Evolutionary conservation across 35 echinoderm and acorn worm genomes (phyloP).

Genomic region (Heliocidaris erythrogramma): DNA sequence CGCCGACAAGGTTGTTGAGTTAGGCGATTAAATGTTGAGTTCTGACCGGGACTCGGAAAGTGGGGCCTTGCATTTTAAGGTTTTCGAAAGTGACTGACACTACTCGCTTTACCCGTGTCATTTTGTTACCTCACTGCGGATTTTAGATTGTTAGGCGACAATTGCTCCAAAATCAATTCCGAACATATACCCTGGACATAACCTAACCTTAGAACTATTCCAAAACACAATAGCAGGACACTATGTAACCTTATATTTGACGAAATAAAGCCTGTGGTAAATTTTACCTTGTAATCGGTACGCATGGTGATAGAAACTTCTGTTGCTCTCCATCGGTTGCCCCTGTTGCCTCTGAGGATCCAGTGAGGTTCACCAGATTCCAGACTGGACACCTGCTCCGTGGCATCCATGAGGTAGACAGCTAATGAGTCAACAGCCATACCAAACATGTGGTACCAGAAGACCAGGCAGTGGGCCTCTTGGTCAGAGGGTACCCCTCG

Average conservation of each 20-base stretch:
- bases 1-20: background rate
- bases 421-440: slow-evolving; percentile 49
- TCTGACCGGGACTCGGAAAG: background rate
- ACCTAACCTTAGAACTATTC: no score
- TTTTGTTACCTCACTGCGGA: background rate
- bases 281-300: slow-evolving; percentile 47
- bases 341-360: slow-evolving; percentile 53
- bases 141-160: no score
- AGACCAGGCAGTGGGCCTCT: slow-evolving; percentile 48
- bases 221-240: no score
- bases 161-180: no score
- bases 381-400: background rate
- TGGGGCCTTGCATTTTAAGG: background rate
- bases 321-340: slow-evolving; percentile 57
- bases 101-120: background rate
- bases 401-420: slow-evolving; percentile 43
- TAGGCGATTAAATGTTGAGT: background rate
- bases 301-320: slow-evolving; percentile 38
- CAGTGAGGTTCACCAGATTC: slow-evolving; percentile 22
- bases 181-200: no score
- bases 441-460: slow-evolving; percentile 67
- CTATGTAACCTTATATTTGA: no score
- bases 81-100: background rate
- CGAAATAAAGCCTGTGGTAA: no score
- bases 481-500: slow-evolving; percentile 3